Conservation (phyloP, 1,140 invertebrate species). For the Yoshiicerus persimilis region DNA sequence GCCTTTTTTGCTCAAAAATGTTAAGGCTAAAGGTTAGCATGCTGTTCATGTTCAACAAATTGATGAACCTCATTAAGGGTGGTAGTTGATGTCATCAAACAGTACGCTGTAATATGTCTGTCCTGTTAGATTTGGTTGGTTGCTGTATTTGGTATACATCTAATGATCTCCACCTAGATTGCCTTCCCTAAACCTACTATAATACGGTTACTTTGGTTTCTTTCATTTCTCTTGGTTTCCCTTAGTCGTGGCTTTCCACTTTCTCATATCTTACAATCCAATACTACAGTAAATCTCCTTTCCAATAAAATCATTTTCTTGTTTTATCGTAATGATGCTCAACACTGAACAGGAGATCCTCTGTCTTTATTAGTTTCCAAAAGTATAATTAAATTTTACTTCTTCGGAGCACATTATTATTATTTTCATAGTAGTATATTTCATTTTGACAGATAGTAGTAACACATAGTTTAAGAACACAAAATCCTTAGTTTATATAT, state of each 20-base stretch:
- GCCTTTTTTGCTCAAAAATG: background rate
- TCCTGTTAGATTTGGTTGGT: background rate
- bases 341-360: too few species aligned
- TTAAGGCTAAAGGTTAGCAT: background rate
- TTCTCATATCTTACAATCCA: background rate
- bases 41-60: background rate
- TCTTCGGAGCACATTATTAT: too few species aligned
- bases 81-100: slow-evolving; percentile 12
- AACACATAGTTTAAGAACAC: too few species aligned
- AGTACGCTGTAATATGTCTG: background rate
- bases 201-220: background rate
- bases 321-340: too few species aligned
- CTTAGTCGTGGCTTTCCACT: background rate
- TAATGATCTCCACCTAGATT: background rate
- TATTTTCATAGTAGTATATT: too few species aligned
- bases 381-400: too few species aligned
- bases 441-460: too few species aligned
- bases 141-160: background rate
- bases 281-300: background rate
- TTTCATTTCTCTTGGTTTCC: background rate
- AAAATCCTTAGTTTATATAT: too few species aligned
- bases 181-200: background rate
- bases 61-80: slow-evolving; percentile 12
- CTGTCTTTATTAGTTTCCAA: too few species aligned
- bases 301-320: background rate